Percentiles rank a stretch among this genome's conserved stretches.
Conservation (phyloP, 2,888 invertebrate species). For the Sinohyriopsis cumingii region DNA sequence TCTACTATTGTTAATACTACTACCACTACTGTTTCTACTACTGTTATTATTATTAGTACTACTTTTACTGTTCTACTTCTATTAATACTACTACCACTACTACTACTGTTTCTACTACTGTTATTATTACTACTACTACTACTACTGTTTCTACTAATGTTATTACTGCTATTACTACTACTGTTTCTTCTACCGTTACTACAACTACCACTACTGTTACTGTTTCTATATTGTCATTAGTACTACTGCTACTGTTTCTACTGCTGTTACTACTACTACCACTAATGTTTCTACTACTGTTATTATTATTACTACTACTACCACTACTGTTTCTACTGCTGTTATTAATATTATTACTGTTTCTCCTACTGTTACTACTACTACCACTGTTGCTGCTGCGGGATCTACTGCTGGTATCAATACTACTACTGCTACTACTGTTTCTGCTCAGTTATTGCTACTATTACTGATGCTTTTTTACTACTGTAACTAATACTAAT, state of each 20-base stretch:
- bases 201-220: too few relatives aligned
- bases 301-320: background rate
- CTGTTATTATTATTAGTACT: too few relatives aligned
- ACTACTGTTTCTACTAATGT: slow-evolving; percentile 8
- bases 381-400: too few relatives aligned
- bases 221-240: too few relatives aligned
- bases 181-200: background rate
- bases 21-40: too few relatives aligned
- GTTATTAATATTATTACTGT: background rate
- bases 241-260: too few relatives aligned
- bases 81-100: too few relatives aligned
- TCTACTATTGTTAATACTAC: background rate
- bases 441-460: slow-evolving; percentile 1
- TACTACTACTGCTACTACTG: background rate
- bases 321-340: background rate
- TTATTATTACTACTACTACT: slow-evolving; percentile 18
- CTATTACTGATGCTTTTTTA: too few relatives aligned
- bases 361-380: too few relatives aligned
- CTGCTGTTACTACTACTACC: background rate
- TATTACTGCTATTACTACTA: background rate
- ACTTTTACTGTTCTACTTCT: too few relatives aligned
- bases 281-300: background rate
- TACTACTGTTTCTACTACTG: slow-evolving; percentile 1
- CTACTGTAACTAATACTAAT: too few relatives aligned
- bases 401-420: too few relatives aligned